Evolutionary conservation across 2,797 vertebrate genomes (phyloP).

Genomic region (Momotus momota): DNA sequence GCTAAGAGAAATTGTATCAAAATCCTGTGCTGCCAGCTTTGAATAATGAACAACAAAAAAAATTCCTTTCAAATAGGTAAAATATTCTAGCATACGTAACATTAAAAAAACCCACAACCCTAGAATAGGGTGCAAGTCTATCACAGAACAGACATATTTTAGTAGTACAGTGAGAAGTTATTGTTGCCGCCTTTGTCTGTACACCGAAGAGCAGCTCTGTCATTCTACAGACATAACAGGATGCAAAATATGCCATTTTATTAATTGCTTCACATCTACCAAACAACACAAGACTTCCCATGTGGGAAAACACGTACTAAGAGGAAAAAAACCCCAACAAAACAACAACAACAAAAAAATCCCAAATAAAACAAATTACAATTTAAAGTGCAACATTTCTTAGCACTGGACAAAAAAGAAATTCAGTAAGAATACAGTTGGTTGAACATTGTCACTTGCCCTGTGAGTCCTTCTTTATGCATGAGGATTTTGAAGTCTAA

Average conservation of each 20-base stretch:
- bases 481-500: constrained; percentile 27
- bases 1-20: neutral
- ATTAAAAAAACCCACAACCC: neutral
- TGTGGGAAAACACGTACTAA: neutral
- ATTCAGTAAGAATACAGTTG: neutral
- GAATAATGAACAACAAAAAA: neutral
- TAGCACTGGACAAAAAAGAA: neutral
- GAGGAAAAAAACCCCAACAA: neutral
- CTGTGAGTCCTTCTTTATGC: constrained; percentile 34
- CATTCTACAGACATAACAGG: neutral
- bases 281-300: neutral
- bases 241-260: neutral
- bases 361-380: neutral
- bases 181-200: constrained; percentile 1
- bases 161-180: neutral
- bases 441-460: neutral
- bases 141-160: neutral
- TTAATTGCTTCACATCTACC: constrained; percentile 18
- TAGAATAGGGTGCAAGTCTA: neutral
- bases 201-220: neutral
- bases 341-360: neutral
- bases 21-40: neutral
- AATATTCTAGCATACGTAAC: neutral
- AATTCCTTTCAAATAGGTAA: neutral
- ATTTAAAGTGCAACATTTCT: neutral